Conservation (phyloP, 2,888 invertebrate species). For the Mycogona germanica region DNA sequence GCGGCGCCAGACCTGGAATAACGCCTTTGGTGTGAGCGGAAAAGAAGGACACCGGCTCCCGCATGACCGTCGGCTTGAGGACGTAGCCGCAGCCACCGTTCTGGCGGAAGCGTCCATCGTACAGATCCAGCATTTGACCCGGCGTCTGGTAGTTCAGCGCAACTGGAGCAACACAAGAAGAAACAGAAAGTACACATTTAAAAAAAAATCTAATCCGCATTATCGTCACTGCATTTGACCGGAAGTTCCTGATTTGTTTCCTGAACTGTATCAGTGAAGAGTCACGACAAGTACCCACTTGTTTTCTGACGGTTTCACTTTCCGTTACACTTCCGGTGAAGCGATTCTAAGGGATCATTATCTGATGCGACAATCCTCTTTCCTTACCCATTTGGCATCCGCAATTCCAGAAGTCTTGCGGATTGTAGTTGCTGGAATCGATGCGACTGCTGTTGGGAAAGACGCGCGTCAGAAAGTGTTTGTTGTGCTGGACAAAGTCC, state of each 20-base stretch:
- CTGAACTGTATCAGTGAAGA: no score
- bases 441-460: conserved; percentile 42
- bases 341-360: no score
- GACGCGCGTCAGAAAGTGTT: conserved; percentile 36
- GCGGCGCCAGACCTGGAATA: conserved; percentile 37
- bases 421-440: conserved; percentile 40
- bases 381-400: conserved; percentile 43
- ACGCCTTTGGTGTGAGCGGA: conserved; percentile 36
- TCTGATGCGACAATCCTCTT: no score
- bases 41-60: conserved; percentile 37
- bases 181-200: background rate
- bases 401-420: conserved; percentile 46
- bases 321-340: no score
- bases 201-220: background rate
- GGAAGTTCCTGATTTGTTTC: no score
- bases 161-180: conserved; percentile 33
- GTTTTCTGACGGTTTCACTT: background rate
- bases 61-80: conserved; percentile 44
- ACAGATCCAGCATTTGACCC: conserved; percentile 48
- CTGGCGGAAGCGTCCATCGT: conserved; percentile 45
- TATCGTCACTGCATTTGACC: no score
- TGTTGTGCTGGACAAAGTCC: conserved; percentile 35
- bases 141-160: conserved; percentile 46
- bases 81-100: conserved; percentile 49
- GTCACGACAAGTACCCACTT: no score